Evolutionary conservation across 2,113 vertebrate genomes (phyloP).

Genomic region (Trichechus manatus): DNA sequence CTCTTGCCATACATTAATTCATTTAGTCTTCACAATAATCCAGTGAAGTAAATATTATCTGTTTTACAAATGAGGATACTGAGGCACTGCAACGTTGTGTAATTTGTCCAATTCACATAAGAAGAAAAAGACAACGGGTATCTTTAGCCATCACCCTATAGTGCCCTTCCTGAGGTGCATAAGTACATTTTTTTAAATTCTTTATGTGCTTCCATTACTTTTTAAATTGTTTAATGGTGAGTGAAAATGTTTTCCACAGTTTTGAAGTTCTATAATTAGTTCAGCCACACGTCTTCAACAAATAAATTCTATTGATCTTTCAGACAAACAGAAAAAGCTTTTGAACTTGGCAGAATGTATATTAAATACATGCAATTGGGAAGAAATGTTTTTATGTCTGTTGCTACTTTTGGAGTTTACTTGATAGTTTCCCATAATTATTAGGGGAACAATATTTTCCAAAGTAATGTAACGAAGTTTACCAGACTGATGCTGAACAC

Average conservation of each 20-base stretch:
- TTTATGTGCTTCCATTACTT: not conserved
- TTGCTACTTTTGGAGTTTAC: not conserved
- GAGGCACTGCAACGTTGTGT: not conserved
- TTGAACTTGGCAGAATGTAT: not conserved
- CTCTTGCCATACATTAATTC: not conserved
- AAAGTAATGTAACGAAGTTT: not conserved
- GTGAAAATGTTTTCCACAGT: not conserved
- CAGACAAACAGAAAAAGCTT: not conserved
- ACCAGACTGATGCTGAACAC: not conserved
- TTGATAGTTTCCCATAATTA: not conserved
- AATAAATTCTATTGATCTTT: not conserved
- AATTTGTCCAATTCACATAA: not conserved
- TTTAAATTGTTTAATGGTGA: not conserved
- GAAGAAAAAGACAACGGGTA: not conserved
- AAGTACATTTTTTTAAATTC: not conserved
- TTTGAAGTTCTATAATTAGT: not conserved
- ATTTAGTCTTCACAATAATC: not conserved
- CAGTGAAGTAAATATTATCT: not conserved
- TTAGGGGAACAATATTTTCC: fast-evolving
- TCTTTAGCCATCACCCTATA: not conserved
- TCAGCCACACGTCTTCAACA: not conserved
- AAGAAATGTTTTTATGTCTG: not conserved
- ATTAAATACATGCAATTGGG: not conserved
- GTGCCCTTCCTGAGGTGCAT: not conserved
- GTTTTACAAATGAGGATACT: not conserved